Evolutionary conservation across 2,797 vertebrate genomes (phyloP).

Genomic region (Ptychadena robeensis): DNA sequence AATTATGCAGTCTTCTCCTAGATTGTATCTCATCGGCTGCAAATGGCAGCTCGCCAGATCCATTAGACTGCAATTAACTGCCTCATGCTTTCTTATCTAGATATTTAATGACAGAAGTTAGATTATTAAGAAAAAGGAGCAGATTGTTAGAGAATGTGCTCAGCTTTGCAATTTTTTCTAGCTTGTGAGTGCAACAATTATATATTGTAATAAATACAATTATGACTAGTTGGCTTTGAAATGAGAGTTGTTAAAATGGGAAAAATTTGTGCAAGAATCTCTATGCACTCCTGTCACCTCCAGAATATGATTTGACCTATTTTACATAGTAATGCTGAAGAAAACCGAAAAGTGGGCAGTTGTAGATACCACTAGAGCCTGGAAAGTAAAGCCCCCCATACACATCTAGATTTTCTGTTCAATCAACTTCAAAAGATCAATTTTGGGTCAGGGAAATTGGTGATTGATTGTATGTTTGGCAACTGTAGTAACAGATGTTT

Average conservation of each 20-base stretch:
- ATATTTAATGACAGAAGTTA: conserved; percentile 25
- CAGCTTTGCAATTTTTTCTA: background rate
- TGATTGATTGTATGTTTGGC: too few species aligned
- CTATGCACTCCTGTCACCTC: too few species aligned
- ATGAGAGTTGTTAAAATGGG: background rate
- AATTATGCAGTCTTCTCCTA: conserved; percentile 25
- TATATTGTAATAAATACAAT: conserved; percentile 2
- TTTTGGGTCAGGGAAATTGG: too few species aligned
- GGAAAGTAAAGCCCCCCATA: too few species aligned
- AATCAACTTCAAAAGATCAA: too few species aligned
- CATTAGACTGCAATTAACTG: conserved; percentile 38
- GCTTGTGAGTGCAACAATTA: background rate
- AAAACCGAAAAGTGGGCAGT: too few species aligned
- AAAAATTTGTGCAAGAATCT: background rate
- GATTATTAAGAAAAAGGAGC: conserved; percentile 16
- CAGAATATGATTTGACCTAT: too few species aligned
- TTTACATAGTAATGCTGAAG: too few species aligned
- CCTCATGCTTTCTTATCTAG: conserved; percentile 7
- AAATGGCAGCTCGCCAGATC: conserved; percentile 13
- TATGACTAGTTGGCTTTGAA: background rate
- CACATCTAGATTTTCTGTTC: too few species aligned
- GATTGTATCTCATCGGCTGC: conserved; percentile 24
- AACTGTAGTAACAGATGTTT: too few species aligned
- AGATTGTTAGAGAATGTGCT: conserved; percentile 13
- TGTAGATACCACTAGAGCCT: too few species aligned